Evolutionary conservation across 1,140 invertebrate genomes (phyloP).

Genomic region (Gonatopus flavifemur): DNA sequence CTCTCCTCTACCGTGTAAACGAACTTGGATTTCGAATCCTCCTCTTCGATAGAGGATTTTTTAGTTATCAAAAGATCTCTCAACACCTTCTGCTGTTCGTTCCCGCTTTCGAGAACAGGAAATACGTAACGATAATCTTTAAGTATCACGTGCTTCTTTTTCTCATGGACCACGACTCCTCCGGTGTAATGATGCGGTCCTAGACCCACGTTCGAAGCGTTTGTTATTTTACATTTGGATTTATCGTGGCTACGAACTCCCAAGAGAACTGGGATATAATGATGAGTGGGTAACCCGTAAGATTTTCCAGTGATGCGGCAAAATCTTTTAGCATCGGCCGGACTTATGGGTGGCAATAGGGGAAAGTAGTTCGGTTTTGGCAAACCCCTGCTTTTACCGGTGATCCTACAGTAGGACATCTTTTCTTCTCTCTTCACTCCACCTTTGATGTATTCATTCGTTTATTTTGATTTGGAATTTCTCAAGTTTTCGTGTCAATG

Average conservation of each 20-base stretch:
- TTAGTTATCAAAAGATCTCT: constrained; percentile 66
- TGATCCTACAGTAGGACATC: constrained; percentile 80
- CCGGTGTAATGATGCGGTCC: constrained; percentile 62
- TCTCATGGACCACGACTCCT: constrained; percentile 64
- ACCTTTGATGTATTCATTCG: neutral
- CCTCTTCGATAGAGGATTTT: constrained; percentile 55
- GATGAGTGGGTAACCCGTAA: constrained; percentile 72
- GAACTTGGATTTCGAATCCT: constrained; percentile 64
- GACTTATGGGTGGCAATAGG: constrained; percentile 76
- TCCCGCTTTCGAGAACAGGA: constrained; percentile 67
- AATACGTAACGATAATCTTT: constrained; percentile 75
- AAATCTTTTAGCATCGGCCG: constrained; percentile 76
- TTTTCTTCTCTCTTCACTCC: neutral
- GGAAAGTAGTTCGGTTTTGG: constrained; percentile 84
- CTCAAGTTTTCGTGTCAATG: neutral
- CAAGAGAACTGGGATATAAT: constrained; percentile 76
- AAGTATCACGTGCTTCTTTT: constrained; percentile 65
- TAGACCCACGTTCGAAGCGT: constrained; percentile 60
- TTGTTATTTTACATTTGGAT: constrained; percentile 68
- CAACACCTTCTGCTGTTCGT: constrained; percentile 64
- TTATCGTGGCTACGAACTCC: constrained; percentile 61
- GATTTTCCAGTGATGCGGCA: constrained; percentile 82
- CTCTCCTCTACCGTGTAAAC: constrained; percentile 77
- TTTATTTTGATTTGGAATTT: neutral
- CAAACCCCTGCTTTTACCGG: constrained; percentile 75